phyloP scores from a whole-genome alignment of 92 coral and sea anemone species.

The Epizoanthus scotinus region DNA sequence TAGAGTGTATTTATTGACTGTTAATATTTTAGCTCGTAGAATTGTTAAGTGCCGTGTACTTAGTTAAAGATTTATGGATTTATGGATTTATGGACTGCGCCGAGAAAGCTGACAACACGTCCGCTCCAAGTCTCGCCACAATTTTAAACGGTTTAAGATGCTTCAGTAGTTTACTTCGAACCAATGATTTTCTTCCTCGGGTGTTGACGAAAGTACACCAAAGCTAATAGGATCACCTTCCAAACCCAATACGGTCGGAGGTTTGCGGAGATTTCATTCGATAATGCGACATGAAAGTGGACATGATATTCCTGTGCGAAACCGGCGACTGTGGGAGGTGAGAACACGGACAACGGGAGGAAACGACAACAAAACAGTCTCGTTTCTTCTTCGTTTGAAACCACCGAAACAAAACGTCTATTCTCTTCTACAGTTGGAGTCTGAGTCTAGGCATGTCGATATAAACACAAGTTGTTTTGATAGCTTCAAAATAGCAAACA shows the following conservation, averaged over 20 bases:
- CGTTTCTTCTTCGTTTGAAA: not conserved
- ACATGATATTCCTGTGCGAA: slow-evolving; percentile 9
- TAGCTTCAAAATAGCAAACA: no score
- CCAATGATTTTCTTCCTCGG: not conserved
- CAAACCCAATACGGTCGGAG: not conserved
- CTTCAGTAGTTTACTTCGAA: not conserved
- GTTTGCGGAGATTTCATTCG: not conserved
- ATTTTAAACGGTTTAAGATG: not conserved
- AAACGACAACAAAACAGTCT: not conserved
- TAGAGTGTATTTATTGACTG: not conserved
- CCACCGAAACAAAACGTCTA: not conserved
- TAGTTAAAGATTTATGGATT: slow-evolving; percentile 44
- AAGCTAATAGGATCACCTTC: not conserved
- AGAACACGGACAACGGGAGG: not conserved
- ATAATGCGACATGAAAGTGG: slow-evolving; percentile 11
- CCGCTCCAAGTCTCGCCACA: not conserved
- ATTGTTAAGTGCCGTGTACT: not conserved
- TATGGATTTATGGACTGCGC: slow-evolving; percentile 40
- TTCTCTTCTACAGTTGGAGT: not conserved
- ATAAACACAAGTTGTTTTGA: no score
- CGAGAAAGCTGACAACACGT: slow-evolving; percentile 14
- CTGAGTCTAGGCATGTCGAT: no score
- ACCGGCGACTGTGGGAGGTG: slow-evolving; percentile 34
- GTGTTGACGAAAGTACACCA: not conserved
- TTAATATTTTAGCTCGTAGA: not conserved